Base-by-base conservation (phyloP, 2,888 invertebrate species). In the Tuta absoluta region DNA sequence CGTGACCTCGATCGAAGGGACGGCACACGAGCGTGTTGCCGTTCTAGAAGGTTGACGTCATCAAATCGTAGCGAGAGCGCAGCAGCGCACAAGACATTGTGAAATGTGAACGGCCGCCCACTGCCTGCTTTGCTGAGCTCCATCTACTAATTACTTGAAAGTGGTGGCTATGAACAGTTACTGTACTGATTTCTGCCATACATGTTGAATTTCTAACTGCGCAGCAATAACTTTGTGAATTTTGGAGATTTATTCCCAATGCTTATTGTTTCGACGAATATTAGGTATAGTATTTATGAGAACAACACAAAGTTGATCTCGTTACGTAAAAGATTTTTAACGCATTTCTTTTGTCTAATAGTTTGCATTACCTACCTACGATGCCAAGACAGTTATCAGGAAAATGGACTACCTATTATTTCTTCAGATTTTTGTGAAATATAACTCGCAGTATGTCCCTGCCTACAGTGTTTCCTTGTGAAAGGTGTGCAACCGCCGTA, bases 81-180 rank as follows among this genome's bases (percentile, higher is more conserved):
- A 28, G 56, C 86, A 82, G 80, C 81, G 80, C 86, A 79, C 80
- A 28, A 87, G 86, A 85, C 84, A 87, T 91, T 91, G 91, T 91
- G 91, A 91, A 91, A 91, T 91, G 91, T 90, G 91, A 89, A 89
- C 87, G 87, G 88, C 87, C 89, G 85, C 87, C 88, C 84, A 90
- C 87, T 86, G 85, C 86, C 85, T 82, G 81, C 81, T 81, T 79
- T 83, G 82, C 80, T 79, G 82, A 80, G 80, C 81, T 81, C 80
- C 76, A 83, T 86, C 84, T 81, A 83, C 77, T 82, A 87, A 86
- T 84, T 80, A 82, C 77, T 89, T 82, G 83, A 87, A 89, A 90
- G 86, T 87, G 79, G 89, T 90, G 91, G 87, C 86, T 86, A 86
- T 82, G 85, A 84, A 82, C 88, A 91, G 90, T 91, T 87, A 83